Base-by-base conservation (phyloP, 2,888 invertebrate genomes). In the Conops quadrifasciatus region DNA sequence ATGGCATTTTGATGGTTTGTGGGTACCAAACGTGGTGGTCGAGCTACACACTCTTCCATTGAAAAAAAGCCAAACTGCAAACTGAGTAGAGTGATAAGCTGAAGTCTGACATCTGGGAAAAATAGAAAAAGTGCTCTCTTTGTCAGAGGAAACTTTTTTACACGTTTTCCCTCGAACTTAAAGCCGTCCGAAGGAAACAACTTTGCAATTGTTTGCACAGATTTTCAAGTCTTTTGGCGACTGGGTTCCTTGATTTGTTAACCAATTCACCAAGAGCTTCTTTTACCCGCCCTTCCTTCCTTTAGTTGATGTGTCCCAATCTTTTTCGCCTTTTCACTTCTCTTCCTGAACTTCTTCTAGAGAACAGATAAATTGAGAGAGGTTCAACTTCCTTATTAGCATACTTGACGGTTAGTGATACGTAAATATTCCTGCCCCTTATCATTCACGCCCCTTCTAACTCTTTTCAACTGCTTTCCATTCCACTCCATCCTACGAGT, bases 301-400 rank as follows among this genome's bases (percentile, higher is more conserved):
- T 43, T 21, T 5, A 36, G 66, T 66, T 53, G 43, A n/a, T 56
- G 66, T 19, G 66, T 30, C 51, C 36, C 9, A 53, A 66, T n/a
- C 26, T 36, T 43, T 62, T 15, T 45, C 47, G 13, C 43, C 7
- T 16, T n/a, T 62, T 5, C 15, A 26, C 26, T 63, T 19, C 19
- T 19, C 1, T 11, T 63, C 24, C 9, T 9, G 36, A 7, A 36
- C 36, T n/a, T n/a, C n/a, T n/a, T n/a, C 36, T 7, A 36, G 36
- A 36, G 36, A 7, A 36, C 4, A 36, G 9, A 36, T 36, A 36
- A 19, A 24, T 21, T 21, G 21, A 51, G 21, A 45, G 15, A 53
- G 19, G 9, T 21, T n/a, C 53, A 53, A 67, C 59, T 67, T 67
- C 59, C 59, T 67, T 67, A 67, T 67, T 67, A 67, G 67, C 67